These are phyloP conservation scores for Neuroscelio doddi DNA, from an alignment of 2,888 invertebrate species.

Conservation along the genomic window DNA sequence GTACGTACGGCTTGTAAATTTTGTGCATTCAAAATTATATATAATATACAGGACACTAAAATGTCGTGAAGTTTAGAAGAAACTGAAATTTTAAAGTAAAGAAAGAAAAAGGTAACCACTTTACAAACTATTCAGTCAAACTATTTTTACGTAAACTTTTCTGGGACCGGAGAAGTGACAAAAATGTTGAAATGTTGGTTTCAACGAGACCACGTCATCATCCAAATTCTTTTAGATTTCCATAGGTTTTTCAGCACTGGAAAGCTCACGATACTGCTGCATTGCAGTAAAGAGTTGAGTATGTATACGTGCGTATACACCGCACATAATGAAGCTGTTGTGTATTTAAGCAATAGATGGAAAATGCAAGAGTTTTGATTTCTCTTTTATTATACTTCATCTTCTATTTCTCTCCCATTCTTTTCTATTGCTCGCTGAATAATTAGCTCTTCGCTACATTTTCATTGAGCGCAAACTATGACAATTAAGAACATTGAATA, in stretches of 20 bases:
- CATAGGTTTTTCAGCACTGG: background rate
- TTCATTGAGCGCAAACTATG: too few species aligned
- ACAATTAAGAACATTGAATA: too few species aligned
- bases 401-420: too few species aligned
- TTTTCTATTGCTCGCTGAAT: too few species aligned
- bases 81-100: too few species aligned
- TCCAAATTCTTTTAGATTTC: conserved; percentile 4
- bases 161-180: background rate
- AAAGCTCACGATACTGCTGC: conserved; percentile 4
- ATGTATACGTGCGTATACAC: background rate
- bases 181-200: conserved; percentile 8
- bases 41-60: too few species aligned
- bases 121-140: conserved; percentile 5
- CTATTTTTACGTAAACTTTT: conserved; percentile 1
- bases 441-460: too few species aligned
- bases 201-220: conserved; percentile 14
- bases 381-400: too few species aligned
- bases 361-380: too few species aligned
- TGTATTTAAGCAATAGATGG: background rate
- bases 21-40: too few species aligned
- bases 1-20: too few species aligned
- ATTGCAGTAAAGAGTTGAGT: conserved; percentile 4
- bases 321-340: conserved; percentile 2
- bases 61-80: conserved; percentile 5
- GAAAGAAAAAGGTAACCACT: background rate